Percentiles rank a stretch among this genome's conserved stretches.
Conservation (phyloP, 2,113 vertebrate species). For the Rhinopomastus cyanomelas region DNA sequence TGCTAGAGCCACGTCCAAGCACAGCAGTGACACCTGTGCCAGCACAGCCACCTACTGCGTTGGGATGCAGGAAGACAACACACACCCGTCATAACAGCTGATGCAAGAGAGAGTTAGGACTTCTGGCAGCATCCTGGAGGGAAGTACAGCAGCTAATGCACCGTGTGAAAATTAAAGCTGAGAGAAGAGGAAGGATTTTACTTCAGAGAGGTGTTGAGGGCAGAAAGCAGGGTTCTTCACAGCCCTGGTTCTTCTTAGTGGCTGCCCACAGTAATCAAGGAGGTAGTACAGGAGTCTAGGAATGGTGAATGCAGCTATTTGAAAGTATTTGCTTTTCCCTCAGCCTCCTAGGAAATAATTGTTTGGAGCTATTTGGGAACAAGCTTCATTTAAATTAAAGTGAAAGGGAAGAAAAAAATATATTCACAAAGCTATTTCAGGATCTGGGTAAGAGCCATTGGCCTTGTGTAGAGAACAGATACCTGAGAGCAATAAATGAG, state of each 20-base stretch:
- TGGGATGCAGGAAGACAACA: neutral
- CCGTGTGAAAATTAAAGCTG: neutral
- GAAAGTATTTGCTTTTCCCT: neutral
- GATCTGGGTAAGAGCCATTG: neutral
- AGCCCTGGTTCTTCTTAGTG: neutral
- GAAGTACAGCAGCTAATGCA: neutral
- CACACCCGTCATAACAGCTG: neutral
- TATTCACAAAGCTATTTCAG: neutral
- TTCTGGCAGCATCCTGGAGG: neutral
- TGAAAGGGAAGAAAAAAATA: neutral
- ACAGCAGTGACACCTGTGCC: neutral
- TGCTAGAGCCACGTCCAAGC: neutral
- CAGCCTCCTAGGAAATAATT: neutral
- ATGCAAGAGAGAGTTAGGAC: neutral
- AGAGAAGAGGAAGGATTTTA: neutral
- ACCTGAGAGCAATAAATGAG: neutral
- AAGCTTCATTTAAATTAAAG: neutral
- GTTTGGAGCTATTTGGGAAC: neutral
- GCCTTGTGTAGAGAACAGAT: accelerated
- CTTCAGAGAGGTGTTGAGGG: neutral
- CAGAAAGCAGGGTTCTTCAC: neutral
- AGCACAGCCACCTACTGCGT: accelerated
- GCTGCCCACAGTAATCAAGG: neutral
- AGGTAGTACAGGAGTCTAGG: neutral
- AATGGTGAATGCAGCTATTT: neutral